Evolutionary conservation across 2,888 invertebrate species (phyloP).

Genomic region (Geophilus truncorum): DNA sequence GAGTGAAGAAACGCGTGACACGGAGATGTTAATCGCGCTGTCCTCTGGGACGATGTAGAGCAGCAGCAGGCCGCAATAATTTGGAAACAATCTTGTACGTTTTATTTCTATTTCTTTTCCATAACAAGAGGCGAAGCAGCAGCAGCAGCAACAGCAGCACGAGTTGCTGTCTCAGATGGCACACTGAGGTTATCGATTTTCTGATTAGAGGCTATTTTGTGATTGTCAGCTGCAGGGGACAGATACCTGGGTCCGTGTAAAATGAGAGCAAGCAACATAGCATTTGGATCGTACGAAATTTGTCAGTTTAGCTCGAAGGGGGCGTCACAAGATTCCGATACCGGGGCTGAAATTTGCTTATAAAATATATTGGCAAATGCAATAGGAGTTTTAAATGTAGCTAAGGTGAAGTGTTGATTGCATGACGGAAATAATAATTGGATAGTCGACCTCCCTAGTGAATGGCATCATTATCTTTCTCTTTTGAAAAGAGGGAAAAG

Average conservation of each 20-base stretch:
- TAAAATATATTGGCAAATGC: background rate
- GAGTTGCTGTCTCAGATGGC: conserved; percentile 24
- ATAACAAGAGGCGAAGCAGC: background rate
- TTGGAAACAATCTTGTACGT: conserved; percentile 23
- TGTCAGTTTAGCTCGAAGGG: conserved; percentile 6
- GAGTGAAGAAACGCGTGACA: background rate
- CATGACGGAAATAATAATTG: conserved; percentile 27
- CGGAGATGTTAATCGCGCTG: background rate
- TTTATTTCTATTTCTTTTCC: conserved; percentile 21
- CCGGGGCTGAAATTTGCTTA: background rate
- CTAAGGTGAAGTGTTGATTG: conserved; percentile 21
- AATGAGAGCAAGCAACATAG: conserved; percentile 16
- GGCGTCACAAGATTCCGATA: background rate
- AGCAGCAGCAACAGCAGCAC: background rate
- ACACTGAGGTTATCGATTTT: conserved; percentile 27
- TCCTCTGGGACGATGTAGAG: background rate
- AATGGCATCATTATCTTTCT: conserved; percentile 27
- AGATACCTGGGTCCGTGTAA: conserved; percentile 22
- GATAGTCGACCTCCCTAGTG: conserved; percentile 27
- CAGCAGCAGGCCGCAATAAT: background rate
- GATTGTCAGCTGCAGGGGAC: conserved; percentile 27
- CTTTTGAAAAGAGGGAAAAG: conserved; percentile 27
- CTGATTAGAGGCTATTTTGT: conserved; percentile 27
- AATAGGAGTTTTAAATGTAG: background rate
- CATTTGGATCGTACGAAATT: conserved; percentile 17